Conservation (phyloP, 37 sponge, comb jelly and placozoan genomes). For the Eunapius fragilis region DNA sequence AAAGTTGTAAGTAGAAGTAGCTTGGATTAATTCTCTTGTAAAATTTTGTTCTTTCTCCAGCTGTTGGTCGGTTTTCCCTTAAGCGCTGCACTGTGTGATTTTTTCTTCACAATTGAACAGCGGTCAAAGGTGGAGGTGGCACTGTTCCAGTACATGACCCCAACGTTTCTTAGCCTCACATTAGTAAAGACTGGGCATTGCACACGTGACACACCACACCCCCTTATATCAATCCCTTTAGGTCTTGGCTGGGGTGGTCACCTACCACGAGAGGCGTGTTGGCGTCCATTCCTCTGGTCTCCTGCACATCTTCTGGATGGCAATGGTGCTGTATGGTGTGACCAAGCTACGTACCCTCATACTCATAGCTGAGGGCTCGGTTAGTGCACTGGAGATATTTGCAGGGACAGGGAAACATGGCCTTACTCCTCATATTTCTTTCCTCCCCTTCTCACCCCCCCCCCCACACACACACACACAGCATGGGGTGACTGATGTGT, state of each 20-base stretch:
- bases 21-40: not conserved
- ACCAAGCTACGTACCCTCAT: conserved; percentile 45
- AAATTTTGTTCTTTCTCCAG: not conserved
- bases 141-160: conserved; percentile 27
- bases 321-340: conserved; percentile 45
- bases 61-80: conserved; percentile 29
- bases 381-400: not conserved
- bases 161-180: conserved; percentile 28
- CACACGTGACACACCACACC: not conserved
- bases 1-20: conserved; percentile 49
- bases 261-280: conserved; percentile 27
- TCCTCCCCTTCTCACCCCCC: not conserved
- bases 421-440: not conserved
- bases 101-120: conserved; percentile 32
- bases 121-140: conserved; percentile 9
- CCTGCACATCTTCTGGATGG: conserved; percentile 63
- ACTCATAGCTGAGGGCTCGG: conserved; percentile 20
- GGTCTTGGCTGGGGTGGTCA: conserved; percentile 39
- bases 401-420: not conserved
- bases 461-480: not conserved
- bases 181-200: not conserved
- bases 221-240: conserved; percentile 1
- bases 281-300: conserved; percentile 67
- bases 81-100: conserved; percentile 40
- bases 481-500: conserved; percentile 33